phyloP scores from a whole-genome alignment of 2,888 invertebrate species.

The Selenia dentaria region DNA sequence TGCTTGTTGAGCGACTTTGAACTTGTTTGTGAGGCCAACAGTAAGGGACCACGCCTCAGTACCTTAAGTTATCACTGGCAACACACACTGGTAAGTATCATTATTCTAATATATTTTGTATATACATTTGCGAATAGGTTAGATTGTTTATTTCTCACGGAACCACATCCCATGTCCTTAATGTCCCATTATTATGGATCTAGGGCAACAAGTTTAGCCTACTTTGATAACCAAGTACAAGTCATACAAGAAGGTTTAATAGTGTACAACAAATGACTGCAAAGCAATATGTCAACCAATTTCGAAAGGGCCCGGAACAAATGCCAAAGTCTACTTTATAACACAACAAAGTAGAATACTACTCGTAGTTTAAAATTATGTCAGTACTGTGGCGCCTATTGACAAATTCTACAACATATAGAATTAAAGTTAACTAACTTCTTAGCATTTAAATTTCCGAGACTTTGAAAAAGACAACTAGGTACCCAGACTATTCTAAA shows the following conservation, averaged over 20 bases:
- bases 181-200: constrained; percentile 4
- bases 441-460: too few species aligned
- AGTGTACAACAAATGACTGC: constrained; percentile 26
- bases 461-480: too few species aligned
- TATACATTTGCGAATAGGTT: too few species aligned
- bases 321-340: constrained; percentile 55
- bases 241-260: constrained; percentile 12
- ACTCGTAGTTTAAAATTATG: neutral
- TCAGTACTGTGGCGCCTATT: constrained; percentile 3
- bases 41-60: too few species aligned
- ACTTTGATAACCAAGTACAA: constrained; percentile 19
- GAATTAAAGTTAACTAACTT: too few species aligned
- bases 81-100: too few species aligned
- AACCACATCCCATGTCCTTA: neutral
- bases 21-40: too few species aligned
- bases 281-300: constrained; percentile 54
- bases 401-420: neutral
- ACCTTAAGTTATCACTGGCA: too few species aligned
- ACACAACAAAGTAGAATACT: neutral
- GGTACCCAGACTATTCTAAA: too few species aligned
- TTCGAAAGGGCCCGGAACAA: constrained; percentile 59
- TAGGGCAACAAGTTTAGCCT: constrained; percentile 11
- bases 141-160: constrained; percentile 8
- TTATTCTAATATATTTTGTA: too few species aligned
- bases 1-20: too few species aligned